A percentile compares a stretch with the other conserved stretches of the same genome.
Conservation (phyloP, 2,797 vertebrate genomes). For the Clarias laeviceps region DNA sequence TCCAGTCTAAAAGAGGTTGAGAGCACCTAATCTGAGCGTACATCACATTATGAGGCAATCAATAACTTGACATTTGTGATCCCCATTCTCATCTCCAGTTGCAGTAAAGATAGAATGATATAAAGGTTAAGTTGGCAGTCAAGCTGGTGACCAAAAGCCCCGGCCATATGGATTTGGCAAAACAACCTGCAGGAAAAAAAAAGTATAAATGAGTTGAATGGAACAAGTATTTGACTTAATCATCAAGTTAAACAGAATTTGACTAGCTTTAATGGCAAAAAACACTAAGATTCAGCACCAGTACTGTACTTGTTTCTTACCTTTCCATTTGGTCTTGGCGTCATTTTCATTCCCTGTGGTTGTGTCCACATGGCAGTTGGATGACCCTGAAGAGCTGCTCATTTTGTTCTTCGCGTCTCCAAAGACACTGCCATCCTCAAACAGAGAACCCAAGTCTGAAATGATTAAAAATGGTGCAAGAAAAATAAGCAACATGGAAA, state of each 20-base stretch:
- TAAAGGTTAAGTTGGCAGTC: constrained; percentile 83
- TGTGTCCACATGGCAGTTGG: constrained; percentile 87
- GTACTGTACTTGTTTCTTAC: constrained; percentile 64
- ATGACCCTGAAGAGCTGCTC: constrained; percentile 83
- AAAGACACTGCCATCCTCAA: constrained; percentile 74
- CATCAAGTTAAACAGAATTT: background rate
- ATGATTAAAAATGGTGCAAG: constrained; percentile 36
- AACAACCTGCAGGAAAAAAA: constrained; percentile 68
- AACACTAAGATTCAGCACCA: background rate
- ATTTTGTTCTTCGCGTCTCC: constrained; percentile 75
- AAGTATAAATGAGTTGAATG: background rate
- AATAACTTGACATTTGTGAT: background rate
- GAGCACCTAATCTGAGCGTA: constrained; percentile 28
- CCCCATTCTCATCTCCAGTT: constrained; percentile 70
- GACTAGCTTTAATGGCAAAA: background rate
- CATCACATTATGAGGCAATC: background rate
- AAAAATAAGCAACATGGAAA: background rate
- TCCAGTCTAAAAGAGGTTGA: constrained; percentile 26
- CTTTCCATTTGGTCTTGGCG: constrained; percentile 67
- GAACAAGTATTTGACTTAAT: background rate
- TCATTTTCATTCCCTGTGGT: constrained; percentile 82
- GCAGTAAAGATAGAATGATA: constrained; percentile 82
- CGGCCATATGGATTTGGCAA: constrained; percentile 69
- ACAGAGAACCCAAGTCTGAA: constrained; percentile 73
- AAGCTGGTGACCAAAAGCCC: constrained; percentile 84